Evolutionary conservation across 92 coral and sea anemone species (phyloP).

Genomic region (Desmophyllum pertusum): DNA sequence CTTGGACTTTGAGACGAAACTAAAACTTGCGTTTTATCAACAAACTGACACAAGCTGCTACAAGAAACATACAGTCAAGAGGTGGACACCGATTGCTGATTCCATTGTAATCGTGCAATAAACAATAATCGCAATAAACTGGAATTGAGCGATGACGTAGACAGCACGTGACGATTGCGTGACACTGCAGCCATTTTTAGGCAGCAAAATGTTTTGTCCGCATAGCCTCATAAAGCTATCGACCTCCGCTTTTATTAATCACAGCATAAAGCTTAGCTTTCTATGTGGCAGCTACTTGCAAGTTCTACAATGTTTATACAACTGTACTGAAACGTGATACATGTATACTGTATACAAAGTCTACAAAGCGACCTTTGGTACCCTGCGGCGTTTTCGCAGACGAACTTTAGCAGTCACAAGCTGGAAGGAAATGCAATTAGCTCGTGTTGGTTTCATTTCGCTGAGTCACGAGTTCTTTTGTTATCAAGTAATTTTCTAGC

Average conservation of each 20-base stretch:
- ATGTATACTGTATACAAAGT: too few relatives aligned
- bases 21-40: not conserved
- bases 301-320: not conserved
- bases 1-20: not conserved
- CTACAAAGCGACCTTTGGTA: not conserved
- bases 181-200: not conserved
- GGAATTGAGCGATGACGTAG: not conserved
- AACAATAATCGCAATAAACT: too few relatives aligned
- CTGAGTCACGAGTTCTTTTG: conserved; percentile 21
- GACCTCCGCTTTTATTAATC: not conserved
- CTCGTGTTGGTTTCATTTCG: not conserved
- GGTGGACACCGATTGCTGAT: too few relatives aligned
- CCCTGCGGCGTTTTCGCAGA: not conserved
- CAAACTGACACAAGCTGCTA: not conserved
- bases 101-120: too few relatives aligned
- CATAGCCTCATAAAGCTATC: not conserved
- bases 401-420: too few relatives aligned
- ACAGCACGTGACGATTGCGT: not conserved
- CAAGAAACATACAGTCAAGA: too few relatives aligned
- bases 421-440: not conserved
- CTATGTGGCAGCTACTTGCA: not conserved
- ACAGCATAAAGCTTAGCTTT: not conserved
- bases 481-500: not conserved
- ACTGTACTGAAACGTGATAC: not conserved
- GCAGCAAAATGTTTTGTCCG: not conserved